Conservation (phyloP, 2,888 invertebrate species). For the Meteorus colon region DNA sequence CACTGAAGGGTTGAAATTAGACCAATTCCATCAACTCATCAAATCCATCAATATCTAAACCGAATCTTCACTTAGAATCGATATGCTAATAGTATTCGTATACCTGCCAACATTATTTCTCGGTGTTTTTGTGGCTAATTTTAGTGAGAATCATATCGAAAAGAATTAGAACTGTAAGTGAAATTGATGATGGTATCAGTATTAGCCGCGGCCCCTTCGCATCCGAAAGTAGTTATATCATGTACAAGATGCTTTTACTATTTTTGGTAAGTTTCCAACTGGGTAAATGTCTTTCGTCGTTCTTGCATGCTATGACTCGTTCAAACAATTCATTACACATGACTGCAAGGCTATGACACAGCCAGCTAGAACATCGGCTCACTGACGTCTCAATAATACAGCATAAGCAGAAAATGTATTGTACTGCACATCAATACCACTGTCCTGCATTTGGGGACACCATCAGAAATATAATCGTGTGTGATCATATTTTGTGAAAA, state of each 20-base stretch:
- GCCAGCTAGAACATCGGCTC: neutral
- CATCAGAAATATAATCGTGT: neutral
- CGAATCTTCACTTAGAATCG: no score
- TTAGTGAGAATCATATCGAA: neutral
- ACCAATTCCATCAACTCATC: no score
- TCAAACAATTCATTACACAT: neutral
- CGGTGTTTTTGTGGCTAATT: no score
- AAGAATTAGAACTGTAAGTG: neutral
- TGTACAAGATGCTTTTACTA: neutral
- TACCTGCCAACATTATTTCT: no score
- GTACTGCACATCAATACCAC: neutral
- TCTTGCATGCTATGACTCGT: neutral
- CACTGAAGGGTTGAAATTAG: no score
- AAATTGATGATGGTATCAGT: neutral
- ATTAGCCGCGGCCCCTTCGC: neutral
- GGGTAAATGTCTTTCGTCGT: conserved; percentile 6
- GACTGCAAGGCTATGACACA: neutral
- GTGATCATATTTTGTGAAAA: neutral
- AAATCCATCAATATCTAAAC: no score
- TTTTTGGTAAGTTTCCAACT: conserved; percentile 19
- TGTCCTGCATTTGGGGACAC: neutral
- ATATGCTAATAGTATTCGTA: no score
- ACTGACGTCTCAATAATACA: neutral
- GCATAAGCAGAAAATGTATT: neutral
- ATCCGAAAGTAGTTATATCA: neutral